Conservation (phyloP, 1,140 invertebrate genomes). For the Chymomyza costata region DNA sequence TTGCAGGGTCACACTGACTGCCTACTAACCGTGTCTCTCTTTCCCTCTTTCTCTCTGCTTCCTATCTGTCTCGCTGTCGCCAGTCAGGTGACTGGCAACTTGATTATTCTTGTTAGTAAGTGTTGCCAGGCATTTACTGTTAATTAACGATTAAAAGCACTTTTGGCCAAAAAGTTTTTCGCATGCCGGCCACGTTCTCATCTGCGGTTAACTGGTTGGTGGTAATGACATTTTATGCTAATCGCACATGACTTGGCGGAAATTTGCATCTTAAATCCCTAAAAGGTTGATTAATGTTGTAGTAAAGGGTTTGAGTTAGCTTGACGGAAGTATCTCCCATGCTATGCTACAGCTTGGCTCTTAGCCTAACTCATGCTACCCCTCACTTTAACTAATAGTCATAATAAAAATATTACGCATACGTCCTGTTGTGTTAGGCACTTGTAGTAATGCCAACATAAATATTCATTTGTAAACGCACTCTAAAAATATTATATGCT, state of each 20-base stretch:
- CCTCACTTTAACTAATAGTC: slow-evolving; percentile 57
- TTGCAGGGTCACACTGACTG: slow-evolving; percentile 33
- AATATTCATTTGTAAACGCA: slow-evolving; percentile 59
- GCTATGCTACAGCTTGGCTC: neutral
- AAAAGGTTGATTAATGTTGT: too few species aligned
- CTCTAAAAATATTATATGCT: slow-evolving; percentile 29
- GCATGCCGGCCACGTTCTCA: too few species aligned
- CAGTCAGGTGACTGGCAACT: slow-evolving; percentile 13
- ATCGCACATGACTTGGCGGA: slow-evolving; percentile 10
- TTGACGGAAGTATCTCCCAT: slow-evolving; percentile 24
- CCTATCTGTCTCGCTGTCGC: slow-evolving; percentile 3
- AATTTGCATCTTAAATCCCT: neutral
- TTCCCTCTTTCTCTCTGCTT: too few species aligned
- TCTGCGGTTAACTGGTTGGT: slow-evolving; percentile 3
- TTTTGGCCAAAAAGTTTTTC: too few species aligned
- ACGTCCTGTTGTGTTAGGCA: slow-evolving; percentile 29
- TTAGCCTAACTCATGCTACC: slow-evolving; percentile 6
- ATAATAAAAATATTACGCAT: slow-evolving; percentile 63
- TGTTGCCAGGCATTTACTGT: slow-evolving; percentile 20
- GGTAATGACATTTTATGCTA: slow-evolving; percentile 20
- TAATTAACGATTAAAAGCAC: slow-evolving; percentile 48
- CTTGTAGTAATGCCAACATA: slow-evolving; percentile 52
- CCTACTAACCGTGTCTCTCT: too few species aligned
- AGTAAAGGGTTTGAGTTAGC: slow-evolving; percentile 45
- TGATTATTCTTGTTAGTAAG: slow-evolving; percentile 4